Conservation (phyloP, 2,888 invertebrate genomes). For the Crossocerus cetratus region DNA sequence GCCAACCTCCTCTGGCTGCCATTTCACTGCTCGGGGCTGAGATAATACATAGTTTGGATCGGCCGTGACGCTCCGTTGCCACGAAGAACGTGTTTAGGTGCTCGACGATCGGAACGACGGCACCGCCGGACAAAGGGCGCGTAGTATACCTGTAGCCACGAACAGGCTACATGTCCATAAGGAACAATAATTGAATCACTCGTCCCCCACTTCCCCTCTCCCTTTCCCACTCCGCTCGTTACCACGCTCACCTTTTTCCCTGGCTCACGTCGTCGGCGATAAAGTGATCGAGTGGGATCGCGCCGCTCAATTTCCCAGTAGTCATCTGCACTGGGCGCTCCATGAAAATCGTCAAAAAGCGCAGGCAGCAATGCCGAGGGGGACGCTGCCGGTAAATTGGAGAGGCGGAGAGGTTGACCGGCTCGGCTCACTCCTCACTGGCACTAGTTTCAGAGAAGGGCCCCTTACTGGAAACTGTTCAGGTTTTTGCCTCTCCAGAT, state of each 20-base stretch:
- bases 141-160: slow-evolving; percentile 42
- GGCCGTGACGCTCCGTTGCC: slow-evolving; percentile 50
- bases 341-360: too few species aligned
- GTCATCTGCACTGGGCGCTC: too few species aligned
- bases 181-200: slow-evolving; percentile 59
- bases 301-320: too few species aligned
- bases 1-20: slow-evolving; percentile 30
- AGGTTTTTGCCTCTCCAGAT: neutral
- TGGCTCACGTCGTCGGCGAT: slow-evolving; percentile 22
- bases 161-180: slow-evolving; percentile 39
- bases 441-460: too few species aligned
- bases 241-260: slow-evolving; percentile 36
- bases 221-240: slow-evolving; percentile 2
- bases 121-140: slow-evolving; percentile 56
- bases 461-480: neutral
- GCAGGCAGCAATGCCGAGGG: too few species aligned
- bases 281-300: slow-evolving; percentile 27
- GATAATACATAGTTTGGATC: slow-evolving; percentile 58
- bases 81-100: slow-evolving; percentile 62
- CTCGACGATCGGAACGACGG: slow-evolving; percentile 60
- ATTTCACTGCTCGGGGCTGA: slow-evolving; percentile 47
- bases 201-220: slow-evolving; percentile 46
- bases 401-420: too few species aligned
- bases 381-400: too few species aligned
- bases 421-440: too few species aligned